phyloP scores from a whole-genome alignment of 1,140 invertebrate genomes.

The Hyles euphorbiae region DNA sequence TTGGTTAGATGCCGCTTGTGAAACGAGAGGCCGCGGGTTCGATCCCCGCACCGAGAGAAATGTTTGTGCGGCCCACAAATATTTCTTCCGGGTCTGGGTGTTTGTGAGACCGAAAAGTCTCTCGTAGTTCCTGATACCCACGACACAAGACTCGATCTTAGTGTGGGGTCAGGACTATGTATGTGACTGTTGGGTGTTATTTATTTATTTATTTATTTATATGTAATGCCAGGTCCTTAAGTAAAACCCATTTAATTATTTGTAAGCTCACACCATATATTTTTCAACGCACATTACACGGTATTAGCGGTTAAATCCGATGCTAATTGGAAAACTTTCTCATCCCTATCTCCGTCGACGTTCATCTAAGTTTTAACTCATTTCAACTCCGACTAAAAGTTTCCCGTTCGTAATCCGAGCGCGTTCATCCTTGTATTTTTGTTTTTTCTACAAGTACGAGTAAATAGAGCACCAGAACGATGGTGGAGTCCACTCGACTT shows the following conservation, averaged over 20 bases:
- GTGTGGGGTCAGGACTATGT: too few relatives aligned
- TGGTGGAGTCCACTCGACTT: slow-evolving; percentile 53
- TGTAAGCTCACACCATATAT: neutral
- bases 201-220: too few relatives aligned
- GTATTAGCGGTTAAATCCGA: slow-evolving; percentile 15
- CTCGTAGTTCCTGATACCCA: too few relatives aligned
- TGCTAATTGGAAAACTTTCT: slow-evolving; percentile 39
- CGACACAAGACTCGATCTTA: too few relatives aligned
- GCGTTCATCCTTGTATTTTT: slow-evolving; percentile 37
- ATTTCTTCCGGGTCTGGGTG: too few relatives aligned
- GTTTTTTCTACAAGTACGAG: slow-evolving; percentile 47
- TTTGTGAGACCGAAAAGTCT: too few relatives aligned
- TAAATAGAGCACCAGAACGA: slow-evolving; percentile 61
- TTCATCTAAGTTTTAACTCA: slow-evolving; percentile 46
- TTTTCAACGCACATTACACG: neutral
- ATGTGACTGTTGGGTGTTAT: too few relatives aligned
- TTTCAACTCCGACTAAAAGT: slow-evolving; percentile 35
- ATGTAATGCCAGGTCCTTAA: too few relatives aligned
- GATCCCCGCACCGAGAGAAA: too few relatives aligned
- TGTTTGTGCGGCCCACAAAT: too few relatives aligned
- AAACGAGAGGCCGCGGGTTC: too few relatives aligned
- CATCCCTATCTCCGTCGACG: slow-evolving; percentile 35
- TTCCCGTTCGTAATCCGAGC: slow-evolving; percentile 40
- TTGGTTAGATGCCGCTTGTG: too few relatives aligned
- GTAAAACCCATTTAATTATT: neutral